Evolutionary conservation across 1,140 invertebrate species (phyloP), one percentile per base, ranked within the genome.

Genomic region (Bradysia coprophila): DNA sequence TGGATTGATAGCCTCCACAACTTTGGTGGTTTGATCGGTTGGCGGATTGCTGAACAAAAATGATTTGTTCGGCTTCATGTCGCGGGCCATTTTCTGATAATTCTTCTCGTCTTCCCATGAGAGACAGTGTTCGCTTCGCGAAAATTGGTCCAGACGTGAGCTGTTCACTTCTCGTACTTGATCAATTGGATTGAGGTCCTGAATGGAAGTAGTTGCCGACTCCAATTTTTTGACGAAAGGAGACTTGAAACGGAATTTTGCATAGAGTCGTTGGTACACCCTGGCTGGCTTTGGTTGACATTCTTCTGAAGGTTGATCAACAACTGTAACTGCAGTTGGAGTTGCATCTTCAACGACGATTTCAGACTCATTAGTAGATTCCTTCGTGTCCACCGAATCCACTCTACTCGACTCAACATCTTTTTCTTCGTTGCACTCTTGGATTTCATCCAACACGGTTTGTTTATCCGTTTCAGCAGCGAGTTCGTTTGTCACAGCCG

Each of bases 61-160:
- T 23, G 43, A 44, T 10, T 33, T 23, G 11, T 44, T 44, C 18
- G 43, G 43, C 21, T 44, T 44, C 28, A 44, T 34, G 10, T 44
- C 21, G 4, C 16, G 21, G 19, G 34, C 13, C n/a, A 33, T 10
- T 20, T 43, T 10, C 10, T 43, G 34, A 22, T 43, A 33, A 4
- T 34, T 18, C 22, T 36, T n/a, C 13, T 41, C 24, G 21, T 43
- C 34, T 10, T 43, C 42, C 13, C 24, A 28, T 18, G 22, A 24
- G 21, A 24, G 39, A 41, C 39, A 41, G 19, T 15, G 20, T 18
- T 31, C 21, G 19, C 24, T 23, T 31, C 11, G 24, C 16, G 22
- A 19, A 13, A 13, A 21, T 41, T 28, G 23, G 11, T 10, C 16
- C 11, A 1, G 13, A 15, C 13, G 4, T 10, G n/a, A n/a, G n/a